Conservation (phyloP, 1,140 invertebrate genomes). For the Rhizoglyphus robini region DNA sequence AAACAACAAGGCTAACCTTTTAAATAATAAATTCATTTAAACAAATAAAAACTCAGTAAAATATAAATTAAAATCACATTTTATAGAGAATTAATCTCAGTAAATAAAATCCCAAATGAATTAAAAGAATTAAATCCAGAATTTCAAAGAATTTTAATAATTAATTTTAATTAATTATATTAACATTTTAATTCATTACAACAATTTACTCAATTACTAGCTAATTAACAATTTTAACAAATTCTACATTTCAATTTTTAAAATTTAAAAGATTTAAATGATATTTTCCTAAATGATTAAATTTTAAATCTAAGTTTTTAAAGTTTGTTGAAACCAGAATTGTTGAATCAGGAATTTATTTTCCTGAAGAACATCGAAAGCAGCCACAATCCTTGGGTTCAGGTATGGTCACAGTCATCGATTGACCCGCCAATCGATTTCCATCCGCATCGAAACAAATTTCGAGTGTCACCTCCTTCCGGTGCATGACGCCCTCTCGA, state of each 20-base stretch:
- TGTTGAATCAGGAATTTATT: neutral
- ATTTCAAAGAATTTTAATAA: neutral
- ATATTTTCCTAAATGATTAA: neutral
- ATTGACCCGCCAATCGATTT: slow-evolving; percentile 47
- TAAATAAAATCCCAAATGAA: neutral
- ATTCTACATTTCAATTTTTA: neutral
- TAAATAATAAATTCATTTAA: neutral
- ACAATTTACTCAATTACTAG: neutral
- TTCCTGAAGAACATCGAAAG: slow-evolving; percentile 19
- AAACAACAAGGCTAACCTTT: neutral
- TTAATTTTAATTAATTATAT: neutral
- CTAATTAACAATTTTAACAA: neutral
- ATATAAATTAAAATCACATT: neutral
- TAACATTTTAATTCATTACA: neutral
- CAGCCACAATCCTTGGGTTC: slow-evolving; percentile 78
- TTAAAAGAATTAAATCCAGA: neutral
- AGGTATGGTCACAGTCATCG: slow-evolving; percentile 61
- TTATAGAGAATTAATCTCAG: no score
- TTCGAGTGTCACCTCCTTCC: slow-evolving; percentile 55
- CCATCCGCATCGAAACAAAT: slow-evolving; percentile 78
- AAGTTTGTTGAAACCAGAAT: neutral
- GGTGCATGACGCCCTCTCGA: slow-evolving; percentile 63
- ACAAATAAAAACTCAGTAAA: neutral
- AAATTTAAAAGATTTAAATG: neutral
- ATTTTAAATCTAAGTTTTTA: neutral